A percentile compares a stretch with the other conserved stretches of the same genome.
Evolutionary conservation across 2,113 vertebrate species (phyloP).

Genomic region (Rhombomys opimus): DNA sequence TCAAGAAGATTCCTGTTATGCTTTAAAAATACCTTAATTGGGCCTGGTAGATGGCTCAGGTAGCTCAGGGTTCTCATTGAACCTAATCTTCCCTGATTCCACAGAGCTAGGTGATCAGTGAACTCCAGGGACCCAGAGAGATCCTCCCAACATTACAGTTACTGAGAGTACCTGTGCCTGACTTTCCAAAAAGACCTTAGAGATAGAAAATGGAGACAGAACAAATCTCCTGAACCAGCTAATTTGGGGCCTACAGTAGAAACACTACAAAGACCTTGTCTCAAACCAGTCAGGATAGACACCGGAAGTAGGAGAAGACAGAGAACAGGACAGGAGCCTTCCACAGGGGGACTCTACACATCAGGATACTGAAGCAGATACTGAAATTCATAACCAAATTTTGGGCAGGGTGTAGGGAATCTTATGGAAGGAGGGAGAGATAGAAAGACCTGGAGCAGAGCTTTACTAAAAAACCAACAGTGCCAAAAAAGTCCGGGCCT

Average conservation of each 20-base stretch:
- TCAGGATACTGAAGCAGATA: too few species aligned
- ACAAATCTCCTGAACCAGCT: background rate
- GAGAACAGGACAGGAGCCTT: too few species aligned
- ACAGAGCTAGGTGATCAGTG: background rate
- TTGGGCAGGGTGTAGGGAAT: too few species aligned
- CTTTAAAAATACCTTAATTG: background rate
- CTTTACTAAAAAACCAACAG: too few species aligned
- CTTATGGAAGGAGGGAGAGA: too few species aligned
- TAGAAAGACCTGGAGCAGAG: too few species aligned
- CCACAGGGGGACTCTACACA: too few species aligned
- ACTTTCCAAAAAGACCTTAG: background rate
- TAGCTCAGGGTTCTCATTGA: background rate
- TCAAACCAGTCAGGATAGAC: background rate
- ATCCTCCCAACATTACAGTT: background rate
- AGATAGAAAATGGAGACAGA: background rate
- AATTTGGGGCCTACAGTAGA: background rate
- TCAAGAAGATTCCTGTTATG: slow-evolving; percentile 15
- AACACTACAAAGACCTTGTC: background rate
- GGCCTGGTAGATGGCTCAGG: background rate
- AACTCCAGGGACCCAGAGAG: too few species aligned
- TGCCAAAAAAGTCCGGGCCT: too few species aligned
- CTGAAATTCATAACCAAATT: too few species aligned
- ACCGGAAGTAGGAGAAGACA: too few species aligned
- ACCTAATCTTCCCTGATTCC: background rate
- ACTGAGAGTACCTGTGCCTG: background rate